Base-by-base conservation (phyloP, 2,888 invertebrate genomes). In the Ptychoptera contaminata region DNA sequence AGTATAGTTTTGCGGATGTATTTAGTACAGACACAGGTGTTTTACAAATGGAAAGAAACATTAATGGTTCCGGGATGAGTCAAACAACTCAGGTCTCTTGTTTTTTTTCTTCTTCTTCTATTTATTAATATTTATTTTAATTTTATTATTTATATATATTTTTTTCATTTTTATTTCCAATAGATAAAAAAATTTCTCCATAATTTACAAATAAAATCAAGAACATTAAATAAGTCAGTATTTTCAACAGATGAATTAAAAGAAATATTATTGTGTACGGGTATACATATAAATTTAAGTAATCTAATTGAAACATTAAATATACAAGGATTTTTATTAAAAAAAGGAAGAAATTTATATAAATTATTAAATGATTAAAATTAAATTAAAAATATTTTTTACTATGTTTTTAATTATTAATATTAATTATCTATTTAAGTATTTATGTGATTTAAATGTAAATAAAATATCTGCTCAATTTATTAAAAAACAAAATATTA, bases 311-410 rank as follows among this genome's bases (percentile, higher is more conserved):
- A 79, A 51, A 75, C 79, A 32, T 72, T 93, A 52, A 93, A 94
- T 60, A 71, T 79, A 54, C 85, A 88, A 61, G 91, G 92, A 9
- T 83, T 79, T 65, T 68, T 94, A 50, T 67, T 94, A 50, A 80
- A 88, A 56, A 88, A 85, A 63, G 84, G 80, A 1, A 72, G 75
- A 12, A 76, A 79, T 56, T 67, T 77, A 42, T 88, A 83, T 56
- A 79, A 84, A 65, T 67, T 79, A 46, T 66, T 72, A 50, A 65
- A 68, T 43, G 65, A 61, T 47, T 63, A 48, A 54, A 30, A 41
- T 14, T 23, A 7, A 5, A 3, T 5, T 23, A 5, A 23, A 23
- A 23, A 23, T 23, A 3, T 3, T 23, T 23, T 23, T 23, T 23
- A 5, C 23, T 23, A 5, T 23, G 3, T 23, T 23, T 3, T 23